These are phyloP conservation scores for Aphelinus certus DNA, from an alignment of 1,140 invertebrate genomes.

Conservation along the genomic window DNA sequence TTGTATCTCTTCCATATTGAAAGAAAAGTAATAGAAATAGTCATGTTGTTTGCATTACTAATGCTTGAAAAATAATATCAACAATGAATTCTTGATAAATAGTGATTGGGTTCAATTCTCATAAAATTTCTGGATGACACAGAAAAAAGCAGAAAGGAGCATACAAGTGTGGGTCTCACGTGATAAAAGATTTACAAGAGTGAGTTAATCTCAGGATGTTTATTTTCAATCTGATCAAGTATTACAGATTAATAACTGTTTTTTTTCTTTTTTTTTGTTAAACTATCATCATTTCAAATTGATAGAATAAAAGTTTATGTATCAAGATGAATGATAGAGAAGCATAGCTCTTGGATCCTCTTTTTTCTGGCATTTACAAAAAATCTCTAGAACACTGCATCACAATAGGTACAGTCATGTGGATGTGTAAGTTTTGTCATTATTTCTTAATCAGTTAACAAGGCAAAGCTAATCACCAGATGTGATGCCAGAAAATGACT, in stretches of 20 bases:
- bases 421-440: constrained; percentile 33
- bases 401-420: constrained; percentile 49
- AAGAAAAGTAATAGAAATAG: constrained; percentile 28
- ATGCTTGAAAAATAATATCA: constrained; percentile 21
- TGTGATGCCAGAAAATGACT: constrained; percentile 18
- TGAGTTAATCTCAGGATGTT: constrained; percentile 29
- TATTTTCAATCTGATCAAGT: constrained; percentile 29
- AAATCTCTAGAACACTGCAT: constrained; percentile 50
- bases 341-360: constrained; percentile 48
- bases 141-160: constrained; percentile 48
- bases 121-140: constrained; percentile 43
- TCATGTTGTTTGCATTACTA: neutral
- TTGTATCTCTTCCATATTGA: constrained; percentile 43
- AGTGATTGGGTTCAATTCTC: neutral
- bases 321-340: constrained; percentile 40
- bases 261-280: constrained; percentile 10
- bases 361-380: constrained; percentile 53
- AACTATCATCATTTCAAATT: neutral
- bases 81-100: constrained; percentile 24
- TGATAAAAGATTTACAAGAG: constrained; percentile 24
- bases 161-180: constrained; percentile 24
- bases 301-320: constrained; percentile 37
- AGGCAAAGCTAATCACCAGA: constrained; percentile 13
- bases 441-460: constrained; percentile 24
- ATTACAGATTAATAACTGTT: constrained; percentile 22